A percentile compares a stretch with the other conserved stretches of the same genome.
phyloP scores from a whole-genome alignment of 2,888 invertebrate genomes.

The Nematopogon swammerdamellus region DNA sequence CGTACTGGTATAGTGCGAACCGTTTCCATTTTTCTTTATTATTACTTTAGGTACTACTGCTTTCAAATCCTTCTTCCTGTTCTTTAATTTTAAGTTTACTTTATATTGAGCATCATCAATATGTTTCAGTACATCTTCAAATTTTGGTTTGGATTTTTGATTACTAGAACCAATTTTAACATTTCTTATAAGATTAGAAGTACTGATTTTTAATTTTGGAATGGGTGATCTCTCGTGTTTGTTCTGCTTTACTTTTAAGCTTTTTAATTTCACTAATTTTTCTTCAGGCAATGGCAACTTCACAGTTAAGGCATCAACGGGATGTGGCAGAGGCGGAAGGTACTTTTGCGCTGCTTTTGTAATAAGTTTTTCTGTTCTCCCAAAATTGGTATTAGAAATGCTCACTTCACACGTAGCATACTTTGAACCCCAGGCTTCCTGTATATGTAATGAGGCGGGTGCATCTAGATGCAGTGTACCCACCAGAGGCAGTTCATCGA shows the following conservation, averaged over 20 bases:
- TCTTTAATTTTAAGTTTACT: slow-evolving; percentile 39
- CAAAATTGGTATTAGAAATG: neutral
- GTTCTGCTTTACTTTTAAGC: slow-evolving; percentile 37
- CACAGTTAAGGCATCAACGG: slow-evolving; percentile 37
- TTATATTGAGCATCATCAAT: slow-evolving; percentile 47
- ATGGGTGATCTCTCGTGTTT: slow-evolving; percentile 19
- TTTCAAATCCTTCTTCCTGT: slow-evolving; percentile 19
- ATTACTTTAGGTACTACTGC: slow-evolving; percentile 52
- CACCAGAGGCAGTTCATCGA: no score
- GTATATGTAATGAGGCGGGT: no score
- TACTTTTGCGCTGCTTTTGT: slow-evolving; percentile 53
- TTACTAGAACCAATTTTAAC: slow-evolving; percentile 13
- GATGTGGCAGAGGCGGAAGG: slow-evolving; percentile 43
- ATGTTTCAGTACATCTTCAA: slow-evolving; percentile 51
- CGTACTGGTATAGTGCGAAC: slow-evolving; percentile 46
- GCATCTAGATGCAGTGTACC: no score
- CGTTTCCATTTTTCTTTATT: slow-evolving; percentile 44
- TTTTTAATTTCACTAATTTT: slow-evolving; percentile 38
- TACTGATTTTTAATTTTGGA: slow-evolving; percentile 7
- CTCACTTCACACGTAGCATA: neutral
- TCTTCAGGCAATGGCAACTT: slow-evolving; percentile 42
- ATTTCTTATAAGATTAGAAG: no score
- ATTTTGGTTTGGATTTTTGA: slow-evolving; percentile 46
- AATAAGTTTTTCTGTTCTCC: slow-evolving; percentile 18
- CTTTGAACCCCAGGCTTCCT: neutral